Evolutionary conservation across 2,113 vertebrate genomes (phyloP), one percentile per base, ranked within the genome.

Genomic region (Lepidothrix coronata): DNA sequence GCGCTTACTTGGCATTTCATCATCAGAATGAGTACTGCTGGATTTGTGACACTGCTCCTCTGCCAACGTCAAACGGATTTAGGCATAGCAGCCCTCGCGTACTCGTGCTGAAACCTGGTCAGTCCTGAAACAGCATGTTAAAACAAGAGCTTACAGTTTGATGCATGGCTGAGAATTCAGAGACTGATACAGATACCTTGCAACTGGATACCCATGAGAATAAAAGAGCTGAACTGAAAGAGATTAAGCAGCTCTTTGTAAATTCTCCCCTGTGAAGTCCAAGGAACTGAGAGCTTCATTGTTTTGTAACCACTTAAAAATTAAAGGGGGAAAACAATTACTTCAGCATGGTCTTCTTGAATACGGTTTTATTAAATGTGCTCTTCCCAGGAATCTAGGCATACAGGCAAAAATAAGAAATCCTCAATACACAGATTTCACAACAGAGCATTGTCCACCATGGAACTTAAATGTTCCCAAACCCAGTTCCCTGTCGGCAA

Each of bases 161-260:
- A 35, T 58, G 51, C 51, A 8, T 61, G 46, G 88, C 88, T 70
- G 95, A 72, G 87, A 75, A 62, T 62, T 70, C 52, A 5, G 81
- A 70, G 84, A 2, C 59, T 28, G 85, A 78, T 88, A 43, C 2
- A 11, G 91, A 70, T n/a, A 94, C 89, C 96, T 96, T 89, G 97
- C 94, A 95, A 96, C 68, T 71, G 70, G 95, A 97, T 94, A 97
- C 89, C 63, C 95, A 77, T 96, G 97, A 80, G 95, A 97, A 82
- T 68, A 41, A 52, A 65, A 49, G 75, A 85, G 59, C 67, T 72
- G 86, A 86, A 57, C 71, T 37, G 85, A 82, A 85, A 58, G 88
- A 87, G 91, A 89, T 93, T 74, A 94, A 81, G 68, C 72, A 88
- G 85, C 73, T 93, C 89, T 94, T 94, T 93, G 94, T 96, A 30